Percentiles rank a stretch among this genome's conserved stretches.
phyloP scores from a whole-genome alignment of 2,113 vertebrate genomes.

The Edolisoma coerulescens region DNA sequence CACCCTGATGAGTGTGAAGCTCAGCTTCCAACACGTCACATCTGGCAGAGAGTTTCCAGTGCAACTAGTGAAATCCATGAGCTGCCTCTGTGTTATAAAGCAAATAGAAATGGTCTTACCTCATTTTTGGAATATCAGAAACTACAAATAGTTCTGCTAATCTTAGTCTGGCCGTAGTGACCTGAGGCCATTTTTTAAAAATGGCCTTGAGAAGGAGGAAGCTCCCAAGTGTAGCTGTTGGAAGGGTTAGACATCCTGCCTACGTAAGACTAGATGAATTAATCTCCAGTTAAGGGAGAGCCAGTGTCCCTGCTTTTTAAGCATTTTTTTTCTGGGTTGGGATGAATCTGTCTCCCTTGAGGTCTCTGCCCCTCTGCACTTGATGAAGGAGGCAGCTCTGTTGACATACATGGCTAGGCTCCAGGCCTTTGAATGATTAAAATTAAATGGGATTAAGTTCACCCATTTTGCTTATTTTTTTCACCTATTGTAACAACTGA shows the following conservation, averaged over 20 bases:
- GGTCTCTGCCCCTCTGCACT: background rate
- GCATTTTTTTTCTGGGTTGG: background rate
- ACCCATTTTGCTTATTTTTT: background rate
- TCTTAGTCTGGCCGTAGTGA: background rate
- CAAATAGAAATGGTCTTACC: background rate
- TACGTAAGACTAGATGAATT: rapidly evolving
- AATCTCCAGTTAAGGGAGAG: background rate
- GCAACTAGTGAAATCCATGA: background rate
- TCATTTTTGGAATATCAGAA: background rate
- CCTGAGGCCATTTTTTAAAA: background rate
- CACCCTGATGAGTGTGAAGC: background rate
- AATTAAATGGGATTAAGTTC: background rate
- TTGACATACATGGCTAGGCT: background rate
- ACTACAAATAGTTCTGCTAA: background rate
- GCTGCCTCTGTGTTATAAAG: background rate
- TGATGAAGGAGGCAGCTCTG: background rate
- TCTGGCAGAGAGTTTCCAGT: background rate
- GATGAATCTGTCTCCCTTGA: background rate
- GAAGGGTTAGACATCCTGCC: background rate
- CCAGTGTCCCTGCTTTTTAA: background rate
- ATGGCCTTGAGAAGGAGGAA: background rate
- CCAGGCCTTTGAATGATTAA: background rate
- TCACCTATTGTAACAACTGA: background rate
- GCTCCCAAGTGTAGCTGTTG: background rate
- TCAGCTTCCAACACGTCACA: background rate